Conservation (phyloP, 2,797 vertebrate genomes). For the Lagocephalus sceleratus region DNA sequence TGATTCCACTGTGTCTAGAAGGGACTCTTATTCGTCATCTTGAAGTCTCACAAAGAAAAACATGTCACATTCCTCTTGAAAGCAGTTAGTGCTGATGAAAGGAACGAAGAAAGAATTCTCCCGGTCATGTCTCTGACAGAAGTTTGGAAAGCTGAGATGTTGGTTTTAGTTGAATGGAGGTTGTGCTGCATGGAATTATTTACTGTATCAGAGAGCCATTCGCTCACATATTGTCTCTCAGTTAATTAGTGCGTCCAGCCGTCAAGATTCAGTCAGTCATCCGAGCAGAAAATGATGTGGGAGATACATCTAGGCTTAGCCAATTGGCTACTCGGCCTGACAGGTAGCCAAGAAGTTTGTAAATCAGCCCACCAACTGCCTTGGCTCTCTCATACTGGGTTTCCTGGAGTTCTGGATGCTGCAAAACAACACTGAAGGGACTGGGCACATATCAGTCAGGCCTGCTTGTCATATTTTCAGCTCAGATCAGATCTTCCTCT, state of each 20-base stretch:
- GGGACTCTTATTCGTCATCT: too few relatives aligned
- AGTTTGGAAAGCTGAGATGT: conserved; percentile 60
- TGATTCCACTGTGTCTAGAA: not conserved
- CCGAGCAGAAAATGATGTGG: conserved; percentile 7
- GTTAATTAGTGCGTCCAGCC: conserved; percentile 9
- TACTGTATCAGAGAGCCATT: conserved; percentile 34
- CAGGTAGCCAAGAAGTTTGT: not conserved
- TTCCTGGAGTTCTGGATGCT: too few relatives aligned
- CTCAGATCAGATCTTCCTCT: too few relatives aligned
- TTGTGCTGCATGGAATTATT: conserved; percentile 46
- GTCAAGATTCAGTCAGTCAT: conserved; percentile 3
- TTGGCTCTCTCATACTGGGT: too few relatives aligned
- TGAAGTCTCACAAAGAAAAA: conserved; percentile 18
- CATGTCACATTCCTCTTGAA: conserved; percentile 22
- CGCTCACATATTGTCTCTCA: conserved; percentile 27
- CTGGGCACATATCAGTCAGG: too few relatives aligned
- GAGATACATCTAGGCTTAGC: conserved; percentile 1
- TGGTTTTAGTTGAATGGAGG: conserved; percentile 65
- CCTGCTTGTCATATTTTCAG: too few relatives aligned
- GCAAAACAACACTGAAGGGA: too few relatives aligned
- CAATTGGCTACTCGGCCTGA: conserved; percentile 5
- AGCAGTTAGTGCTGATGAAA: conserved; percentile 43
- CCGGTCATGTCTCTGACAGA: conserved; percentile 58
- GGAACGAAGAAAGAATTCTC: conserved; percentile 46
- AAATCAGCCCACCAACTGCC: not conserved